Base-by-base conservation (phyloP, 2,888 invertebrate species). In the Rhabditophanes sp. region DNA sequence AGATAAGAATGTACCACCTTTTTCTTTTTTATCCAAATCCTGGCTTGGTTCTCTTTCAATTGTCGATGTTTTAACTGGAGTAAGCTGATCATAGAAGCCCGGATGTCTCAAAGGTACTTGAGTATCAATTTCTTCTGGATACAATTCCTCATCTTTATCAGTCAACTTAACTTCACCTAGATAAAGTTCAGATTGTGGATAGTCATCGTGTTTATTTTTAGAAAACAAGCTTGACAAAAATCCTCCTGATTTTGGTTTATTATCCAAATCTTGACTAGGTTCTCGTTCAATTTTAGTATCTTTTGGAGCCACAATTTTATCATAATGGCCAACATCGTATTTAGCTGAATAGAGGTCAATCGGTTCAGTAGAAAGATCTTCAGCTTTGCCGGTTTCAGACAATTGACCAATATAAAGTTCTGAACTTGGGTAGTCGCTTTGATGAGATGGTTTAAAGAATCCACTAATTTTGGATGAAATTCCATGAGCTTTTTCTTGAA, bases 281-380 rank as follows among this genome's bases (percentile, higher is more conserved):
- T 17, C 31, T 27, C 18, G n/a, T 17, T 28, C 31, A 6, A 31
- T 30, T 12, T 31, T 12, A 18, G 18, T n/a, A 7, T 23, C 16
- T 23, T 6, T 29, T 11, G 22, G 12, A 15, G 31, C 11, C 6
- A 11, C 39, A 35, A 11, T 18, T 7, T 37, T 37, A 18, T 44
- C 44, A 16, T 35, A 35, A 8, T 36, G 25, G 17, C 42, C 42
- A 16, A 22, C 22, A 34, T 40, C 38, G 29, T 46, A 48, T 30
- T 35, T 35, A 11, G 31, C n/a, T 8, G 44, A 41, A 26, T 43
- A 38, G 14, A 30, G 33, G n/a, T 29, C 39, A 20, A 47, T 28
- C 15, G 47, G 44, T 9, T 38, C 22, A 8, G 41, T 44, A 9
- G 44, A 40, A 21, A 47, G 26, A 28, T 47, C 44, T 17, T n/a